Percentiles rank a stretch among this genome's conserved stretches.
phyloP scores from a whole-genome alignment of 1,140 invertebrate genomes.

The Neodiprion lecontei region DNA sequence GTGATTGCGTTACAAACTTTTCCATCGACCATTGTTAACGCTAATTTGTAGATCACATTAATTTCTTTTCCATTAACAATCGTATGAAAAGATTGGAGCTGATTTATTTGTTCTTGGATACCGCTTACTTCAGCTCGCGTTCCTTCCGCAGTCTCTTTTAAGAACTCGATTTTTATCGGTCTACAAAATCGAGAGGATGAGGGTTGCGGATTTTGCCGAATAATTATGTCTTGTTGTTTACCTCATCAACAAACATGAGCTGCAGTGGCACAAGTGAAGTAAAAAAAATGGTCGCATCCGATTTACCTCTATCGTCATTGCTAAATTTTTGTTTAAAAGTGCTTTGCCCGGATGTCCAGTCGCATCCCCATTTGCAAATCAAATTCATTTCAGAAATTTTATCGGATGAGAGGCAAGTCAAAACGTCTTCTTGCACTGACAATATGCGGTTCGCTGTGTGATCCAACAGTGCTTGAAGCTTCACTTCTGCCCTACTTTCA shows the following conservation, averaged over 20 bases:
- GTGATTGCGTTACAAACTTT: constrained; percentile 56
- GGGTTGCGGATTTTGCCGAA: constrained; percentile 42
- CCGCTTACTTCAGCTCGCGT: constrained; percentile 10
- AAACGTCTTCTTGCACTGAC: constrained; percentile 36
- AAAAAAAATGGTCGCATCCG: constrained; percentile 43
- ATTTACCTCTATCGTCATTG: constrained; percentile 29
- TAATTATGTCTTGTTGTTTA: constrained; percentile 29
- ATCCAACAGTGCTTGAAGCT: constrained; percentile 45
- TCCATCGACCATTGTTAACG: constrained; percentile 55
- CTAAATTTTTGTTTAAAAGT: constrained; percentile 45
- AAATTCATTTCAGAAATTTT: constrained; percentile 29
- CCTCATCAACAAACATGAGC: constrained; percentile 31
- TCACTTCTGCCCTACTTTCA: constrained; percentile 37
- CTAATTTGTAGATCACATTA: constrained; percentile 37
- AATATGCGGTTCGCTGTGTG: constrained; percentile 38
- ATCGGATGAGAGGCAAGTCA: constrained; percentile 26
- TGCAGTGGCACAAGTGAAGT: constrained; percentile 44
- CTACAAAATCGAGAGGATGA: constrained; percentile 43
- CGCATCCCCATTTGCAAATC: constrained; percentile 43
- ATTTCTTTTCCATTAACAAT: constrained; percentile 29
- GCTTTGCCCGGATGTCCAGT: constrained; percentile 39
- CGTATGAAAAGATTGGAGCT: constrained; percentile 14
- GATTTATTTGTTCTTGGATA: constrained; percentile 19
- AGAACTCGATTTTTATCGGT: constrained; percentile 41
- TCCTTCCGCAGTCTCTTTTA: constrained; percentile 30